These are phyloP conservation scores for Paraplagusia blochii DNA, from an alignment of 2,113 vertebrate species.

Conservation along the genomic window DNA sequence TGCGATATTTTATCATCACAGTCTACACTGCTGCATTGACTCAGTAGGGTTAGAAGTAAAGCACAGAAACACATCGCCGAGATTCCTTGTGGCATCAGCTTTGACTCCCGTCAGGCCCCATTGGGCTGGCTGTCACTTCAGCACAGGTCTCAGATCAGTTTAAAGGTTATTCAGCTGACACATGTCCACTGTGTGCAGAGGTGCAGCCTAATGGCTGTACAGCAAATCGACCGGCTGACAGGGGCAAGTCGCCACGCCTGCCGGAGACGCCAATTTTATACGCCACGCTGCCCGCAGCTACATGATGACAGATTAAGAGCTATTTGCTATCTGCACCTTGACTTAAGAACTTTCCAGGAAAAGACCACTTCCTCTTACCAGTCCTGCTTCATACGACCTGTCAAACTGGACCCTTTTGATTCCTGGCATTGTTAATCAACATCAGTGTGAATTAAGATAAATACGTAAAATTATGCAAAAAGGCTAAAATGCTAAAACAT, in stretches of 20 bases:
- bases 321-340: slow-evolving; percentile 20
- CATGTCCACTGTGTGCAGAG: slow-evolving; percentile 43
- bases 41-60: slow-evolving; percentile 21
- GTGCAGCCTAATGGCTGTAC: slow-evolving; percentile 58
- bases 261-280: slow-evolving; percentile 60
- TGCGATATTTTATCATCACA: slow-evolving; percentile 19
- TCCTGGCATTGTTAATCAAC: slow-evolving; percentile 5
- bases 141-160: slow-evolving; percentile 61
- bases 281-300: slow-evolving; percentile 17
- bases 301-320: slow-evolving; percentile 57
- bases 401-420: slow-evolving; percentile 1
- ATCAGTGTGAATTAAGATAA: too few species aligned
- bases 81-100: slow-evolving; percentile 28
- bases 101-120: slow-evolving; percentile 48
- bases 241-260: slow-evolving; percentile 52
- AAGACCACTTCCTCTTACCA: slow-evolving; percentile 5
- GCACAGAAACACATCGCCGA: slow-evolving; percentile 49
- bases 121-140: slow-evolving; percentile 60
- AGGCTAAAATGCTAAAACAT: slow-evolving; percentile 19
- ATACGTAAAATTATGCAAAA: too few species aligned
- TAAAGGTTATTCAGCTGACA: slow-evolving; percentile 71
- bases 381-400: not conserved
- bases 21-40: slow-evolving; percentile 1
- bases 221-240: slow-evolving; percentile 63
- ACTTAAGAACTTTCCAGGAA: slow-evolving; percentile 5